phyloP scores from a whole-genome alignment of 2,797 vertebrate species.

The Microcaecilia unicolor region DNA sequence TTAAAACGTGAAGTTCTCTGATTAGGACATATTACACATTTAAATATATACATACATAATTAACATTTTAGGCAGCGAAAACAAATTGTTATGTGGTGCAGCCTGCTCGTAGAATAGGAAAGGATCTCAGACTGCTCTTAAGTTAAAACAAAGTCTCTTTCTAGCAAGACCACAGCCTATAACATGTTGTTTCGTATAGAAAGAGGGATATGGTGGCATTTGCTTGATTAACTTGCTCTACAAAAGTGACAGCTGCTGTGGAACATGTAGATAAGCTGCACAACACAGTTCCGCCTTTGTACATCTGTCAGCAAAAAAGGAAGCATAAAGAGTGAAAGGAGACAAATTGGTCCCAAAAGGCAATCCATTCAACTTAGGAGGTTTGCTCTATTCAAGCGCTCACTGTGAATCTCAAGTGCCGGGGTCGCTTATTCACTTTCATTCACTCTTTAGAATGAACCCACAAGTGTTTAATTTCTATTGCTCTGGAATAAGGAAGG shows the following conservation, averaged over 20 bases:
- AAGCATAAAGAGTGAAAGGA: conserved; percentile 97
- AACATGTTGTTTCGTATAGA: conserved; percentile 77
- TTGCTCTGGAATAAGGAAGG: conserved; percentile 61
- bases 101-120: conserved; percentile 9
- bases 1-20: conserved; percentile 11
- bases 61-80: conserved; percentile 6
- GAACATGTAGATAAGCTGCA: conserved; percentile 94
- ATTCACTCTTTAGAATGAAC: conserved; percentile 90
- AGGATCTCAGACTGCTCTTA: conserved; percentile 56
- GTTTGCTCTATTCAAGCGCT: conserved; percentile 98
- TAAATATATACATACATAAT: conserved; percentile 21
- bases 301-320: conserved; percentile 97
- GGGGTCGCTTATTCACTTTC: conserved; percentile 99
- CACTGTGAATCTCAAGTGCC: conserved; percentile 95
- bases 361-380: conserved; percentile 97
- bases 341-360: conserved; percentile 99
- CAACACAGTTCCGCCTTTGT: conserved; percentile 98
- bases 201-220: conserved; percentile 98
- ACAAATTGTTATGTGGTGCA: conserved; percentile 6
- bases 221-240: conserved; percentile 99
- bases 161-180: conserved; percentile 68
- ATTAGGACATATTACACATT: conserved; percentile 6
- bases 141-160: conserved; percentile 73
- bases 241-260: conserved; percentile 99
- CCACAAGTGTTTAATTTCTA: conserved; percentile 98